These are phyloP conservation scores for Apodemus agrarius DNA, from an alignment of 2,797 vertebrate genomes.

Conservation along the genomic window DNA sequence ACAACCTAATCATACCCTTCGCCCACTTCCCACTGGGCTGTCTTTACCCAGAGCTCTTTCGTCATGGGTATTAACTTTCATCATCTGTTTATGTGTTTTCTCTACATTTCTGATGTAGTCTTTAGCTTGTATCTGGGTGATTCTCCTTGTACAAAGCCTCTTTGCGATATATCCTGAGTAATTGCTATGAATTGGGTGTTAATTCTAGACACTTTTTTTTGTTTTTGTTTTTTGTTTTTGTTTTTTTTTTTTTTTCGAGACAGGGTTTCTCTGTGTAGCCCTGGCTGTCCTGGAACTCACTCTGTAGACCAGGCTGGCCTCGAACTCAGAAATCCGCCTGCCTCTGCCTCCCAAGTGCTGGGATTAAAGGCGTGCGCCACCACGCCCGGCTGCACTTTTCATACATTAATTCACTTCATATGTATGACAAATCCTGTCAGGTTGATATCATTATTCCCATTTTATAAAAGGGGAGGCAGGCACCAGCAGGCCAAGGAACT, in stretches of 20 bases:
- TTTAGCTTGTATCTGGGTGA: background rate
- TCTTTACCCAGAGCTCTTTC: background rate
- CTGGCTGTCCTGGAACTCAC: too few relatives aligned
- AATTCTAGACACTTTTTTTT: background rate
- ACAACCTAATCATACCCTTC: background rate
- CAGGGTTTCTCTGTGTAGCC: too few relatives aligned
- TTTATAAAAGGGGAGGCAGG: slow-evolving; percentile 12
- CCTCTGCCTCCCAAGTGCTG: too few relatives aligned
- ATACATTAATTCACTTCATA: background rate
- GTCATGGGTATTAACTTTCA: background rate
- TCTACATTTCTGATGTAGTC: background rate
- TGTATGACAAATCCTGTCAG: background rate
- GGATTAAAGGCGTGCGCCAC: too few relatives aligned
- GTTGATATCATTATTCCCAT: background rate
- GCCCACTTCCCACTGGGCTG: background rate
- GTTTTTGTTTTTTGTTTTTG: too few relatives aligned
- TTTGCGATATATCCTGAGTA: background rate
- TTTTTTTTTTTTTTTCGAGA: too few relatives aligned
- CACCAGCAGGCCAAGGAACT: background rate
- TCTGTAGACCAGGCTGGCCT: too few relatives aligned
- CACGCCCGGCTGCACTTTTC: too few relatives aligned
- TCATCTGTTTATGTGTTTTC: background rate
- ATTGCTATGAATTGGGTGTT: background rate
- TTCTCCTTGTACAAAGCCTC: slow-evolving; percentile 9
- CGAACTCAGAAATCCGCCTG: too few relatives aligned